phyloP scores from a whole-genome alignment of 2,888 invertebrate genomes.

The Azorinus chamasolen region DNA sequence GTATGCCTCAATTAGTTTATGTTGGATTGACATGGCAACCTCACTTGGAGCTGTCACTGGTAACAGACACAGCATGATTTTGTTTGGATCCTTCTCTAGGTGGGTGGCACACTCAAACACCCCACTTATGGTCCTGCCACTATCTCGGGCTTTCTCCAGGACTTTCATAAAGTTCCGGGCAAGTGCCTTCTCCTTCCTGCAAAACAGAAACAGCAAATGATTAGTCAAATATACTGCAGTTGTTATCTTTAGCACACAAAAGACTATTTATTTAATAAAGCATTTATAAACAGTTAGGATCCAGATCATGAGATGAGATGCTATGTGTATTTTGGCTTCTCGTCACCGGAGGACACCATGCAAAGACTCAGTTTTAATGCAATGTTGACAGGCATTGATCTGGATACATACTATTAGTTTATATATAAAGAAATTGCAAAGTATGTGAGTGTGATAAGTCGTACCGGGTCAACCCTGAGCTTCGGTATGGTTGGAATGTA shows the following conservation, averaged over 20 bases:
- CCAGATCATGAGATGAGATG: too few relatives aligned
- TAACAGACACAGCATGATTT: slow-evolving; percentile 82
- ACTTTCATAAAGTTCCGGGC: slow-evolving; percentile 35
- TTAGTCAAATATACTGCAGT: background rate
- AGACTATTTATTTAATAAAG: background rate
- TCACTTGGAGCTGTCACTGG: slow-evolving; percentile 76
- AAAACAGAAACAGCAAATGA: slow-evolving; percentile 2
- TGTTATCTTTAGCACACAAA: background rate
- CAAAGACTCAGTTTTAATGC: too few relatives aligned
- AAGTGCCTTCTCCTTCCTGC: slow-evolving; percentile 12
- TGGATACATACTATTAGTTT: too few relatives aligned
- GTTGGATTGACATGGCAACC: slow-evolving; percentile 81
- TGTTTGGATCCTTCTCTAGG: slow-evolving; percentile 78
- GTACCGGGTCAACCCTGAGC: too few relatives aligned
- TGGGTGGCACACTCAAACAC: slow-evolving; percentile 80
- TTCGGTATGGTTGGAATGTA: too few relatives aligned
- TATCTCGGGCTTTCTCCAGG: slow-evolving; percentile 39
- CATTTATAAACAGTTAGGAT: too few relatives aligned
- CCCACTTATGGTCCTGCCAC: slow-evolving; percentile 70
- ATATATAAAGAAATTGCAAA: too few relatives aligned
- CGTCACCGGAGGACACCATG: too few relatives aligned
- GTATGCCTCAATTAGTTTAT: slow-evolving; percentile 84
- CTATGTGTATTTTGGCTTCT: too few relatives aligned
- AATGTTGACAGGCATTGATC: too few relatives aligned
- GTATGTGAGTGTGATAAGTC: too few relatives aligned